Evolutionary conservation across 35 echinoderm and acorn worm genomes (phyloP), one percentile per base, ranked within the genome.

Genomic region (Hemicentrotus pulcherrimus): DNA sequence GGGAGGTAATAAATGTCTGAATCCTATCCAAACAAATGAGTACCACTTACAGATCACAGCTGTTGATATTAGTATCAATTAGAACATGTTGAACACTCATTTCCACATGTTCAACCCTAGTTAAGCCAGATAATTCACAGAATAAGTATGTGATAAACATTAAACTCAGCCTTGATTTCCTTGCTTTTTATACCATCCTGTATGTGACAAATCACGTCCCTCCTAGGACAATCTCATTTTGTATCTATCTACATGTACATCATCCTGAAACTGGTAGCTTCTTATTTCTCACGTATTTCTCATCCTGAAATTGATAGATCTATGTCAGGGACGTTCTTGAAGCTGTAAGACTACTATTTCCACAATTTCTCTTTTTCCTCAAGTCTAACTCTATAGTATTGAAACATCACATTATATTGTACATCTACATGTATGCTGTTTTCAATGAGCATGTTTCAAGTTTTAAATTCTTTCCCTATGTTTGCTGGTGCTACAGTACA

Each of bases 121-220:
- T 78, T 78, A 78, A 78, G 65, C 65, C 24, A 78, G 65, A 28
- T 78, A 78, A 78, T 22, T 78, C 65, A 78, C 22, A 78, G 65
- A 78, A 78, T 70, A 70, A 70, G 61, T 70, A 70, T 70, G 61
- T 70, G 24, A 19, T 70, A 70, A 70, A 70, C 61, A 16, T 70
- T 70, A 70, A 70, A 78, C 22, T 78, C 65, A n/a, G 22, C 11
- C 65, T 70, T n/a, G n/a, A 22, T 78, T 78, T 78, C 65, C 65
- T 78, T 78, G 19, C 19, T 55, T 28, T 28, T 28, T 78, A 78
- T 59, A 9, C 52, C 16, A 78, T 78, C 22, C 65, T 78, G 65
- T 78, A 78, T 78, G 65, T 78, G 65, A 78, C 65, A 78, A 70
- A 78, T 78, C 65, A 78, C 65, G 19, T 78, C 65, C 61, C 35